phyloP scores from a whole-genome alignment of 2,797 vertebrate genomes.

The Lagorchestes hirsutus region DNA sequence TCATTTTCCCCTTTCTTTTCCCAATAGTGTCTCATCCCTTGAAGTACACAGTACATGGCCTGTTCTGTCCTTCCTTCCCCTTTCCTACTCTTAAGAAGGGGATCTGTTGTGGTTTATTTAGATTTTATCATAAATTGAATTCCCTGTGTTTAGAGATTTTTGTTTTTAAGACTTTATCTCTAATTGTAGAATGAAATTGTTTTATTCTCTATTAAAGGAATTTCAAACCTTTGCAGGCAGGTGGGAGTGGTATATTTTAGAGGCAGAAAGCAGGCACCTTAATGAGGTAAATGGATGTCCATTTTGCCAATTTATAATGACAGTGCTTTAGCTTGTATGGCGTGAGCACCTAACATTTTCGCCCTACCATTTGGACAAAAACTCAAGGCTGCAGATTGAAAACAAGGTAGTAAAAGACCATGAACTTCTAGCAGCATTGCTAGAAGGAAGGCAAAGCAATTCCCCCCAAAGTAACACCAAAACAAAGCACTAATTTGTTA shows the following conservation, averaged over 20 bases:
- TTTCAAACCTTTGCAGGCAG: neutral
- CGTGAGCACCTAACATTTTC: neutral
- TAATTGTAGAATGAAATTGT: neutral
- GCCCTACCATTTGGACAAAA: neutral
- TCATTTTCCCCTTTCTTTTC: neutral
- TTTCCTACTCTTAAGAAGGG: neutral
- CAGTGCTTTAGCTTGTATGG: neutral
- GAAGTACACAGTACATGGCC: neutral
- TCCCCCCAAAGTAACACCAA: neutral
- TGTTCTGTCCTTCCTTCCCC: neutral
- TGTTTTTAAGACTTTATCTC: neutral
- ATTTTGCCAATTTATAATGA: neutral
- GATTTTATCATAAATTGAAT: neutral
- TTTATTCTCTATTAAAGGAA: neutral
- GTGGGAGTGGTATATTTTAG: neutral
- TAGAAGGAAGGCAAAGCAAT: constrained; percentile 24
- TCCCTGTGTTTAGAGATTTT: neutral
- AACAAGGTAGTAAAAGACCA: neutral
- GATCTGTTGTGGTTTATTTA: neutral
- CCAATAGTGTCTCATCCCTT: neutral
- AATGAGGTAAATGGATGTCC: neutral
- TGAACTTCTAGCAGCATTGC: neutral
- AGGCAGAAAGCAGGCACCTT: neutral
- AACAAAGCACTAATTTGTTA: constrained; percentile 42
- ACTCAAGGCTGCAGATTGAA: neutral